Percentiles rank a stretch among this genome's conserved stretches.
Conservation (phyloP, 2,113 vertebrate genomes). For the Centrocercus urophasianus region DNA sequence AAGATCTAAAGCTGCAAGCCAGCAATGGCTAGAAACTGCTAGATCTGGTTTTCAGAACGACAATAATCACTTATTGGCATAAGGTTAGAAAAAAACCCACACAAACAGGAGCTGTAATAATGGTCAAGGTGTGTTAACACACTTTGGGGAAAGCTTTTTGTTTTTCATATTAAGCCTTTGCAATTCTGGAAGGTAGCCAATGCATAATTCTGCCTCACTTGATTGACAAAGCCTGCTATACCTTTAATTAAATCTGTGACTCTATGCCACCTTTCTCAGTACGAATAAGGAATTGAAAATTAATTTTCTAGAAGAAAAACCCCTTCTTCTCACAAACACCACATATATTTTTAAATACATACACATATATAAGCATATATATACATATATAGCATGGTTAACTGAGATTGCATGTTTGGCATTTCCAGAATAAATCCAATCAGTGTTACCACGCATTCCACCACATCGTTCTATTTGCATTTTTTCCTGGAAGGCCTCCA, state of each 20-base stretch:
- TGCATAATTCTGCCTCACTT: conserved; percentile 39
- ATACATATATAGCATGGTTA: background rate
- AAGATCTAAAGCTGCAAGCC: conserved; percentile 37
- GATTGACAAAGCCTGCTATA: conserved; percentile 64
- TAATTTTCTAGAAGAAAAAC: conserved; percentile 24
- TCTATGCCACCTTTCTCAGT: background rate
- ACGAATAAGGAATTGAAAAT: conserved; percentile 20
- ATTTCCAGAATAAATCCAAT: conserved; percentile 61
- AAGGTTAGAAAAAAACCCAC: background rate
- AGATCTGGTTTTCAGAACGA: conserved; percentile 63
- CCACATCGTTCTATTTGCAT: conserved; percentile 50
- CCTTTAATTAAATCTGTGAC: conserved; percentile 66
- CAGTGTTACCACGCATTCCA: background rate
- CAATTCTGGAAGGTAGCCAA: conserved; percentile 67
- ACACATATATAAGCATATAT: too few species aligned
- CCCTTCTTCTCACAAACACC: background rate
- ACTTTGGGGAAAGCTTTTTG: background rate
- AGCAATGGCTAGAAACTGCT: conserved; percentile 47
- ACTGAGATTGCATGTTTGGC: background rate
- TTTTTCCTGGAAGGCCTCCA: conserved; percentile 58
- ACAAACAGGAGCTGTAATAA: background rate
- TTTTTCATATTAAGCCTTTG: conserved; percentile 53
- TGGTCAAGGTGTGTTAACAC: conserved; percentile 59
- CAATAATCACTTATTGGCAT: conserved; percentile 24
- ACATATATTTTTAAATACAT: background rate